Evolutionary conservation across 1,140 invertebrate species (phyloP), one percentile per base, ranked within the genome.

Genomic region (Drosophila carrolli): DNA sequence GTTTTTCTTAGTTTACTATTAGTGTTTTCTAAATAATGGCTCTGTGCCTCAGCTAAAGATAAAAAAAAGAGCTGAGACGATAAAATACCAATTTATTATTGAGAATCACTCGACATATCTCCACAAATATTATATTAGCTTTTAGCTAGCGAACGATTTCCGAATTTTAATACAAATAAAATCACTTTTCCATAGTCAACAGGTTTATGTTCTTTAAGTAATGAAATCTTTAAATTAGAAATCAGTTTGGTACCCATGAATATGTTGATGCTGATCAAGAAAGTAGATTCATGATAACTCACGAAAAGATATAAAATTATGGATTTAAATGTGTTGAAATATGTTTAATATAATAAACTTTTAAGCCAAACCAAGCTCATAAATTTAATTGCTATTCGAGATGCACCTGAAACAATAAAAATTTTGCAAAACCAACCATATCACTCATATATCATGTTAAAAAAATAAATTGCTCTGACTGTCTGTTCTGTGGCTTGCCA

Each of bases 401-500:
- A 41, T 1, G 27, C 35, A 11, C 27, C 27, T 7, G 57, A 41
- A 9, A 13, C 38, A 29, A 35, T 14, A 10, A 23, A 3, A 23
- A 11, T 5, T 16, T 5, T 11, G 14, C 29, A 51, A 19, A 35
- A 29, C 14, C 10, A 16, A 37, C 14, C n/a, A 53, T 53, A 53
- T 37, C 32, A 53, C 23, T 4, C 29, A 32, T 32, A 7, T 32
- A 44, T 46, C 32, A 67, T 40, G 27, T 60, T 58, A 59, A 50
- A 72, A 71, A 71, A 51, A 44, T 8, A 59, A 51, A 60, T 53
- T 38, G 55, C 48, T 53, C 29, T 29, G 46, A 51, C 43, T 46
- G 72, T 65, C 71, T 75, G 70, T 40, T 75, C 35, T 53, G 70
- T 32, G 66, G 70, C 67, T 72, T 47, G n/a, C 41, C 47, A 47